Base-by-base conservation (phyloP, 1,140 invertebrate genomes). In the Cotesia typhae region DNA sequence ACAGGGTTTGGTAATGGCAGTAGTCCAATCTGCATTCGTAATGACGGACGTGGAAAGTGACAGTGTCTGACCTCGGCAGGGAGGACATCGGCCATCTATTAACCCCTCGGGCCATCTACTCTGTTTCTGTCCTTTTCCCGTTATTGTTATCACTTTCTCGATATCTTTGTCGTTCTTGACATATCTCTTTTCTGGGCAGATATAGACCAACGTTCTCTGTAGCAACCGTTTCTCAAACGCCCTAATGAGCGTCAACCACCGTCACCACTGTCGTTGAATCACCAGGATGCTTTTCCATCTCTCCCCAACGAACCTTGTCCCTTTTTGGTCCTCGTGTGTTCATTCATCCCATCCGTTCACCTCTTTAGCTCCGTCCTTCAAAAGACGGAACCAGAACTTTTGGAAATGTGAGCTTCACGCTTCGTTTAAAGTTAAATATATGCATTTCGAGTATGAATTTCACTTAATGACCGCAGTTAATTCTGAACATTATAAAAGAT, bases 21-120 rank as follows among this genome's bases (percentile, higher is more conserved):
- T 69, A 72, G 76, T 80, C 75, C 76, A 82, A 83, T 83, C 78
- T 82, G 81, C 81, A 82, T 82, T 80, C 69, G 81, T 83, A 82
- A 83, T 83, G 80, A 83, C 78, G 80, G 76, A 80, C 79, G 80
- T 75, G 74, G 79, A 82, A 82, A 81, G 78, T 82, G 81, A 83
- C 81, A 77, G 79, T 78, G 80, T 81, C 80, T 82, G 81, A 83
- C 81, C 80, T 78, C 76, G 67, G 70, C 61, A 71, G 72, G 17
- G 72, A 66, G 76, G 78, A 81, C 81, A 82, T 82, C 76, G 81
- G 79, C 79, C 78, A 81, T 83, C 80, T 83, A 83, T 83, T 83
- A 83, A 81, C 81, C 81, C 80, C 71, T 69, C 61, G 75, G 76
- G 81, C 79, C 75, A 75, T 73, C 76, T 75, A 72, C 67, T 67